A percentile compares a stretch with the other conserved stretches of the same genome.
These are phyloP conservation scores for Gonocerus acuteangulatus DNA, from an alignment of 2,888 invertebrate species.

Conservation along the genomic window DNA sequence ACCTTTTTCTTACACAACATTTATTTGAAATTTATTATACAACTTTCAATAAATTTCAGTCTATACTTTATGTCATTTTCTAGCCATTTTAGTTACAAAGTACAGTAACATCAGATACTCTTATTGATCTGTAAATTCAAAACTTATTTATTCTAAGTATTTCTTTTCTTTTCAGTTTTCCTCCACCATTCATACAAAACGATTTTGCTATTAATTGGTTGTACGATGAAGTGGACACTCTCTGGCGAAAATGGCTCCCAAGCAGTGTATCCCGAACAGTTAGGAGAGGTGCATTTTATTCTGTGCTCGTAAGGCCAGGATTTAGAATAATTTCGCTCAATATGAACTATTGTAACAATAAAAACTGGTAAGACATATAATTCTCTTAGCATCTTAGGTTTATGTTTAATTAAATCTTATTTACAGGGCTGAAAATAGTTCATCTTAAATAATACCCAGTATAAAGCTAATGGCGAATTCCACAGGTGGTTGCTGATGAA, in stretches of 20 bases:
- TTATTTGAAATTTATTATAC: too few species aligned
- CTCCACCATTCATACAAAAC: slow-evolving; percentile 75
- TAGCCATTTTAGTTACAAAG: too few species aligned
- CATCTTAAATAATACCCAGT: too few species aligned
- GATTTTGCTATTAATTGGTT: slow-evolving; percentile 85
- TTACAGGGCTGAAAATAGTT: too few species aligned
- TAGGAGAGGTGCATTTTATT: slow-evolving; percentile 82
- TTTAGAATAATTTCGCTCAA: slow-evolving; percentile 89
- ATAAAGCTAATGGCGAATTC: too few species aligned
- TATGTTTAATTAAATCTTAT: too few species aligned
- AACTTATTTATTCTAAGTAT: too few species aligned
- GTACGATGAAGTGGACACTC: slow-evolving; percentile 78
- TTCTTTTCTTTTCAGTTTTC: slow-evolving; percentile 63
- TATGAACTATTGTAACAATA: slow-evolving; percentile 93
- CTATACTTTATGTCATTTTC: too few species aligned
- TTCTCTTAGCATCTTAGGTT: neutral
- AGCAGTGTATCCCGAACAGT: slow-evolving; percentile 79
- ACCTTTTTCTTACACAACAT: too few species aligned
- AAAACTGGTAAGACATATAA: slow-evolving; percentile 61
- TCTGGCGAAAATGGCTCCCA: slow-evolving; percentile 89
- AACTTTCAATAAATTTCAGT: too few species aligned
- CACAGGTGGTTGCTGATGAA: slow-evolving; percentile 80
- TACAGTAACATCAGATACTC: too few species aligned
- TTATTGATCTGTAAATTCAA: too few species aligned
- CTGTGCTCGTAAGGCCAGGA: slow-evolving; percentile 79